phyloP scores from a whole-genome alignment of 2,797 vertebrate species.

The Acrossocheilus fasciatus region DNA sequence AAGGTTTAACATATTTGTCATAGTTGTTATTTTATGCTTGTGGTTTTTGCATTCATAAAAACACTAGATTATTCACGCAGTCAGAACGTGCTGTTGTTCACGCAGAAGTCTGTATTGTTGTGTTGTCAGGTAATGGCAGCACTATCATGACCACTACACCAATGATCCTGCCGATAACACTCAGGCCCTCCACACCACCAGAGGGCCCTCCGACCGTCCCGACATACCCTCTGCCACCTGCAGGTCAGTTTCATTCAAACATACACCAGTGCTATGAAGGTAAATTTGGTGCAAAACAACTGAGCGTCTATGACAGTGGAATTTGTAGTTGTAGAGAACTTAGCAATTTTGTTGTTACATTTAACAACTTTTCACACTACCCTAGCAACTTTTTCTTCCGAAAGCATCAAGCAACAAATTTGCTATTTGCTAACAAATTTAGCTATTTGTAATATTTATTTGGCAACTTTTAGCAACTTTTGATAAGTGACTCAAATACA shows the following conservation, averaged over 20 bases:
- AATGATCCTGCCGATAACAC: slow-evolving; percentile 48
- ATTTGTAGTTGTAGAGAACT: too few species aligned
- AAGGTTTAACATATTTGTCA: slow-evolving; percentile 63
- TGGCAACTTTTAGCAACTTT: neutral
- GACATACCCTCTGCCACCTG: slow-evolving; percentile 79
- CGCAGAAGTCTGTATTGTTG: slow-evolving; percentile 65
- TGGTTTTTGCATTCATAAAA: neutral
- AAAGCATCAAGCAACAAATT: too few species aligned
- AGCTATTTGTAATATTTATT: neutral
- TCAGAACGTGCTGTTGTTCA: slow-evolving; percentile 75
- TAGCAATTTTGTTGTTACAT: neutral
- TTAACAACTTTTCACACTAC: too few species aligned
- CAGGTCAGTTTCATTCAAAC: slow-evolving; percentile 67
- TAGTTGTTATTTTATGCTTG: too few species aligned
- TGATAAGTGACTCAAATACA: neutral
- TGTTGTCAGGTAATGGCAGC: slow-evolving; percentile 67
- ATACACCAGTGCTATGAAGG: neutral
- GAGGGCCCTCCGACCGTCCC: slow-evolving; percentile 69
- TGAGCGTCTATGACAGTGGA: too few species aligned
- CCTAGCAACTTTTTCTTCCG: too few species aligned
- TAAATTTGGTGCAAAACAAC: too few species aligned
- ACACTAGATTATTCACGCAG: neutral
- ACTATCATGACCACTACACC: slow-evolving; percentile 65
- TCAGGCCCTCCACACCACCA: slow-evolving; percentile 63
- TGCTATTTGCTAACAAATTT: too few species aligned